These are phyloP conservation scores for Salmo trutta DNA, from an alignment of 2,797 vertebrate species.

Conservation along the genomic window DNA sequence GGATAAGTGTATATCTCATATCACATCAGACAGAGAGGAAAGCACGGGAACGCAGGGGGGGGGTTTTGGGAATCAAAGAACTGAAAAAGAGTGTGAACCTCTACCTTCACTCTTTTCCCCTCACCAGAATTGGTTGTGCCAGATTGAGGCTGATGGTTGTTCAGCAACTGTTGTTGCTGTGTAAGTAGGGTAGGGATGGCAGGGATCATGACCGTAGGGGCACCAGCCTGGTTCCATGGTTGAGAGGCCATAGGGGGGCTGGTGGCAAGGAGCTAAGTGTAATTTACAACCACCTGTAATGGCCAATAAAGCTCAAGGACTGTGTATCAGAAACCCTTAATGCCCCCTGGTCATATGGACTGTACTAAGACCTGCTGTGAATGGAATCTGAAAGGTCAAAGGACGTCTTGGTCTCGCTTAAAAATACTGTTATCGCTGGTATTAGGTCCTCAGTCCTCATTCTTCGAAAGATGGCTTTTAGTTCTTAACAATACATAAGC, in stretches of 20 bases:
- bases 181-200: background rate
- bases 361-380: conserved; percentile 53
- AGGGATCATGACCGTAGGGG: background rate
- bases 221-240: background rate
- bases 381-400: conserved; percentile 52
- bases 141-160: background rate
- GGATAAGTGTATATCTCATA: too few species aligned
- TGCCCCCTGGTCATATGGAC: conserved; percentile 22
- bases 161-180: too few species aligned
- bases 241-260: conserved; percentile 5
- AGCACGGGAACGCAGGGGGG: too few species aligned
- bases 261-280: conserved; percentile 17
- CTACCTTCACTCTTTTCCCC: background rate
- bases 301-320: conserved; percentile 46
- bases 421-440: background rate
- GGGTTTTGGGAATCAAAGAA: background rate
- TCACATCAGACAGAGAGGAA: too few species aligned
- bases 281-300: conserved; percentile 50
- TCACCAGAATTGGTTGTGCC: background rate
- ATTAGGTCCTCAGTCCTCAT: background rate
- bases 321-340: conserved; percentile 35
- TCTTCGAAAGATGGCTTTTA: background rate
- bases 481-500: background rate
- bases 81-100: background rate
- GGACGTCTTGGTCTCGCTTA: conserved; percentile 30